These are phyloP conservation scores for Colletes gigas DNA, from an alignment of 1,140 invertebrate species.

Conservation along the genomic window DNA sequence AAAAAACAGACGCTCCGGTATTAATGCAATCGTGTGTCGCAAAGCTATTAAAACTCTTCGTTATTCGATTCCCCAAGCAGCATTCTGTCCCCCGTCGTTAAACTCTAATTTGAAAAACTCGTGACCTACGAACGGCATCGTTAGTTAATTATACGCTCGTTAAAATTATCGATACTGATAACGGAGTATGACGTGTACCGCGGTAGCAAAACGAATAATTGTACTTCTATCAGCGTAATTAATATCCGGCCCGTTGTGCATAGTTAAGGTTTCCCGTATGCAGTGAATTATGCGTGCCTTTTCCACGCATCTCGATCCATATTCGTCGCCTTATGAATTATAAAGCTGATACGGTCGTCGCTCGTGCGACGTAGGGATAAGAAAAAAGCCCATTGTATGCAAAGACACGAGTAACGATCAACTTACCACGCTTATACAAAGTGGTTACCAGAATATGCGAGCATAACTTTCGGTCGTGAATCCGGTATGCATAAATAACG, in stretches of 20 bases:
- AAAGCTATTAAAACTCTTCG: slow-evolving; percentile 1
- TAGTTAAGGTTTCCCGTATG: slow-evolving; percentile 22
- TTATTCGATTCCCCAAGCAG: neutral
- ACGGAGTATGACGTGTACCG: slow-evolving; percentile 1
- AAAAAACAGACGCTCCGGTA: neutral
- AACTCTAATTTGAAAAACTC: slow-evolving; percentile 10
- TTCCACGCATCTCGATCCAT: slow-evolving; percentile 16
- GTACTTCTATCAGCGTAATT: slow-evolving; percentile 52
- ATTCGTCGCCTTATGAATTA: slow-evolving; percentile 11
- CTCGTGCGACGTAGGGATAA: neutral
- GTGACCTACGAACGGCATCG: slow-evolving; percentile 18
- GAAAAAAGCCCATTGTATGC: neutral
- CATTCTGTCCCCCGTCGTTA: neutral
- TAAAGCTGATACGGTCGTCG: neutral
- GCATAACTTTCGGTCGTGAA: too few species aligned
- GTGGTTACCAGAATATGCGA: neutral
- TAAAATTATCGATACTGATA: slow-evolving; percentile 53
- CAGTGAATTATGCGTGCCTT: slow-evolving; percentile 13
- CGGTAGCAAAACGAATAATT: slow-evolving; percentile 26
- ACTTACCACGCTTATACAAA: neutral
- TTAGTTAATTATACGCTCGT: slow-evolving; percentile 48
- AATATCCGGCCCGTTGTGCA: slow-evolving; percentile 46
- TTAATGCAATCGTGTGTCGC: neutral
- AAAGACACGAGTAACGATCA: neutral
- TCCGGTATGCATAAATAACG: too few species aligned